Evolutionary conservation across 2,888 invertebrate genomes (phyloP).

Genomic region (Andricus curvator): DNA sequence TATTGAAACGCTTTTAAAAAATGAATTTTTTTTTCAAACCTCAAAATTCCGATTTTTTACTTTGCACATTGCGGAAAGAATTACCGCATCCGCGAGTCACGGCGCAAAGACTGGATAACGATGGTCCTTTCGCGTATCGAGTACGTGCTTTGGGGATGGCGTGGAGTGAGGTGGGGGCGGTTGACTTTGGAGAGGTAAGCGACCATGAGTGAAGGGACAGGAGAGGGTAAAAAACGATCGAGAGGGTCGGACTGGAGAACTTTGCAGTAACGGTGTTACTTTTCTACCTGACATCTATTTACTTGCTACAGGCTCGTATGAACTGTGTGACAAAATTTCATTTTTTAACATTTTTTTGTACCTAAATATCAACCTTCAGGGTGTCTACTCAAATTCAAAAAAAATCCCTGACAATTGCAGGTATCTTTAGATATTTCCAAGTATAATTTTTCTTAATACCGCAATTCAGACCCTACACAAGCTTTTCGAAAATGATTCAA

Average conservation of each 20-base stretch:
- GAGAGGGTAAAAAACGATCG: conserved; percentile 40
- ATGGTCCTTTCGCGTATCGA: conserved; percentile 39
- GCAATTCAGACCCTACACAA: no score
- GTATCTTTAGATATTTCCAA: no score
- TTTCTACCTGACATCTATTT: conserved; percentile 23
- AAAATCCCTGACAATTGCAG: no score
- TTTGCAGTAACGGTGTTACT: conserved; percentile 41
- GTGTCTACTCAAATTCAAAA: no score
- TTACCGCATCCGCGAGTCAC: conserved; percentile 34
- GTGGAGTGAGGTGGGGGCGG: conserved; percentile 36
- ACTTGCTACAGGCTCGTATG: conserved; percentile 1
- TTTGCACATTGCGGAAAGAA: conserved; percentile 27
- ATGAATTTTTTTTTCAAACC: neutral
- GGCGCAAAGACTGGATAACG: conserved; percentile 37
- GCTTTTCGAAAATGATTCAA: no score
- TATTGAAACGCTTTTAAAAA: neutral
- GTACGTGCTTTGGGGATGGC: conserved; percentile 38
- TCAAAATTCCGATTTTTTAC: conserved; percentile 7
- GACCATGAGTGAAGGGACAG: conserved; percentile 38
- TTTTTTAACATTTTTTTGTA: neutral
- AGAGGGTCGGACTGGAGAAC: conserved; percentile 35
- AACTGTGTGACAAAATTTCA: neutral
- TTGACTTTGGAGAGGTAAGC: conserved; percentile 39
- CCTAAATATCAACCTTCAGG: no score
- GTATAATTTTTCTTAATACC: no score